Base-by-base conservation (phyloP, 37 sponge, comb jelly and placozoan species). In the Ephydatia muelleri region DNA sequence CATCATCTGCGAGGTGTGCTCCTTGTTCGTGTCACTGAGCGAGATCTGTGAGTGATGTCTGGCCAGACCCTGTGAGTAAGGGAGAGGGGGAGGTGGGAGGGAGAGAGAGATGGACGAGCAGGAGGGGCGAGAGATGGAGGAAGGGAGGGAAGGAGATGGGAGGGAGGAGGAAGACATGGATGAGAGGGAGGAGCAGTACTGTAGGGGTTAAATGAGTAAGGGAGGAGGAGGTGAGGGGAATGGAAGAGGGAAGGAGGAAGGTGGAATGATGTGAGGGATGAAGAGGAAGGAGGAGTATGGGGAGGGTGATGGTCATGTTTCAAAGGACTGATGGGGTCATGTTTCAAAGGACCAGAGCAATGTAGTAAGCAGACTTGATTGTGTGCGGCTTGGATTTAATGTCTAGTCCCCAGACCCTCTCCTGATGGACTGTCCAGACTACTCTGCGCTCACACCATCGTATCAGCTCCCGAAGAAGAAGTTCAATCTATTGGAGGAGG, bases 1-100 rank as follows among this genome's bases (percentile, higher is more conserved):
- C 32, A 85, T 93, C 85, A 96, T 93, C 37, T 96, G 96, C 78
- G 88, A 90, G 39, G 80, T 77, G 35, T 96, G 96, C 80, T 96
- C 96, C 19, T 25, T 67, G 19, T 93, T 93, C 78, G 73, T 93
- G 67, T 49, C 78, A 26, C 67, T 87, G 31, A 57, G 49, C 12
- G 86, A 90, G 38, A 83, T 90, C 30, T 86, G 96, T 93, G 27
- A 84, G 89, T 72, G 8, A n/a, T n/a, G n/a, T n/a, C n/a, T n/a
- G n/a, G 22, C 32, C 73, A 30, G 39, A 25, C 35, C 26, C 28
- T 30, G 25, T 23, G 27, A 29, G 21, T 0, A 37, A 8, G 38
- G 75, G 68, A 5, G 64, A 5, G 2, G 26, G 39, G 65, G n/a
- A n/a, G n/a, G n/a, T n/a, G n/a, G n/a, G n/a, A n/a, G 77, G 38